Base-by-base conservation (phyloP, 53 echinoderm and acorn worm species). In the Zoroaster sp. region DNA sequence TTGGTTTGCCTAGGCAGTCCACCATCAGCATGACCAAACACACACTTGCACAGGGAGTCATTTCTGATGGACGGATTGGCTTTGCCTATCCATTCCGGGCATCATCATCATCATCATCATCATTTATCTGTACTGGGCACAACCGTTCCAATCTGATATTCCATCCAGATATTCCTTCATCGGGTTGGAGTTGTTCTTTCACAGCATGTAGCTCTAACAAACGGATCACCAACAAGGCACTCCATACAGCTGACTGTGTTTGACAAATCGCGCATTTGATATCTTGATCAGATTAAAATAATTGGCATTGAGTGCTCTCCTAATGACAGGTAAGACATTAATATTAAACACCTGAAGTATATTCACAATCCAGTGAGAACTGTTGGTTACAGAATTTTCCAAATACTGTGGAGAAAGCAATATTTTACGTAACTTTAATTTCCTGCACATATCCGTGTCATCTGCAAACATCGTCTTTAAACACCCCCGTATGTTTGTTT, bases 241-340 rank as follows among this genome's bases (percentile, higher is more conserved):
- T 7, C 36, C 25, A 34, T 36, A 36, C 36, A 34, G 69, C 33
- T 32, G 52, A 18, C 49, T 47, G 46, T 18, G 15, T 47, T 25
- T 23, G 49, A 76, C 76, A 76, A 46, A 17, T 46, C 45, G 34
- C 6, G 45, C 47, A 17, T 15, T 30, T 76, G 52, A 76, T 35
- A n/a, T 35, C 59, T 59, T 78, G 78, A 78, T 78, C 40, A 55
- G 78, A 78, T 78, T 51, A 52, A 38, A 10, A 36, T 63, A 25
- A 78, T 38, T 78, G 78, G 38, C 53, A 63, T 63, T 34, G 63
- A 78, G 78, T 78, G 54, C 39, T 1, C 34, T 75, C 46, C 42
- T 34, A 51, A 17, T 32, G 76, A 33, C 76, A 76, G 76, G 76
- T 76, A 76, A 75, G 75, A 75, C 25, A 75, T 47, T 25, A 10